phyloP scores from a whole-genome alignment of 2,888 invertebrate species.

The Azorinus chamasolen region DNA sequence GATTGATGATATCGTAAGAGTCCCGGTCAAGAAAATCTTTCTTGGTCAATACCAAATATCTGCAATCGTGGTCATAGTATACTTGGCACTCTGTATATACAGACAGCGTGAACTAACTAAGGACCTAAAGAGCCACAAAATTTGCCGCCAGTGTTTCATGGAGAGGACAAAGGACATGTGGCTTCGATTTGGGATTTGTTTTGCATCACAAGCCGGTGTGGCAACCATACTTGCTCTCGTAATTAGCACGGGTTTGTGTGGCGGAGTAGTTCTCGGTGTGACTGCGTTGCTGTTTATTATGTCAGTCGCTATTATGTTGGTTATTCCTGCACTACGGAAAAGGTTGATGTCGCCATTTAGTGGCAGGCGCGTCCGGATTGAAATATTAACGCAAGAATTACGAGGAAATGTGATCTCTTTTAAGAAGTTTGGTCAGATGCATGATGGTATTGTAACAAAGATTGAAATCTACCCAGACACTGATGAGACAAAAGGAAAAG shows the following conservation, averaged over 20 bases:
- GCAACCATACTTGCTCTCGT: conserved; percentile 14
- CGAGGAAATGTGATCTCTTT: conserved; percentile 38
- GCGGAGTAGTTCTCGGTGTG: conserved; percentile 13
- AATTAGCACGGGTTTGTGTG: conserved; percentile 7
- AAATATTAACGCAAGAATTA: conserved; percentile 11
- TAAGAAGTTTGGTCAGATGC: conserved; percentile 6
- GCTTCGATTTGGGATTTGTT: conserved; percentile 14
- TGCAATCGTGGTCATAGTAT: neutral
- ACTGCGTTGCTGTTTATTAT: conserved; percentile 4
- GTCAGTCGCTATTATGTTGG: conserved; percentile 10
- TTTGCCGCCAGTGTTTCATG: conserved; percentile 21
- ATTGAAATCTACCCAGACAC: neutral
- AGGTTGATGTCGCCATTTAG: conserved; percentile 31
- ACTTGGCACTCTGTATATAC: conserved; percentile 17
- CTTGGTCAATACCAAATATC: conserved; percentile 11
- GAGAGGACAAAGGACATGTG: conserved; percentile 17
- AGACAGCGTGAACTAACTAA: conserved; percentile 16
- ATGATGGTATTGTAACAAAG: conserved; percentile 28
- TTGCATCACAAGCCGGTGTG: conserved; percentile 20
- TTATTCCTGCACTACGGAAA: conserved; percentile 12
- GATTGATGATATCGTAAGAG: conserved; percentile 22
- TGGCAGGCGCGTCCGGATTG: conserved; percentile 19
- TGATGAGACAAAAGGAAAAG: conserved; percentile 12
- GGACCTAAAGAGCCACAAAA: neutral
- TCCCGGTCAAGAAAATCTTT: neutral